Evolutionary conservation across 2,888 invertebrate species (phyloP).

Genomic region (Microdon myrmicae): DNA sequence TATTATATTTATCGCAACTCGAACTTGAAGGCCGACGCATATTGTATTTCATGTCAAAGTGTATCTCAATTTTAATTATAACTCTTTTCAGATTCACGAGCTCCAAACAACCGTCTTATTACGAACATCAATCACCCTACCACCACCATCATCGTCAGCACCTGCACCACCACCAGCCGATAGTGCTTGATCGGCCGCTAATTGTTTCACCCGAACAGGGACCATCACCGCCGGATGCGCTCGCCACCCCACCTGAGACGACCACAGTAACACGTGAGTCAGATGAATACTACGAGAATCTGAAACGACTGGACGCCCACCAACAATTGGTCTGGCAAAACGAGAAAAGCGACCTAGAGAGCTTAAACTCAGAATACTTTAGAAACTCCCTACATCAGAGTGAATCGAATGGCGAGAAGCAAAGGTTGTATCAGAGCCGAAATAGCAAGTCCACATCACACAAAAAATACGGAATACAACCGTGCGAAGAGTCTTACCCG

Average conservation of each 20-base stretch:
- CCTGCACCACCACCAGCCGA: slow-evolving; percentile 41
- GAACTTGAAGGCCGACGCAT: slow-evolving; percentile 33
- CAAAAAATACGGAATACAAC: slow-evolving; percentile 43
- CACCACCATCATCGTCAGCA: slow-evolving; percentile 42
- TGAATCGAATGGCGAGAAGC: slow-evolving; percentile 58
- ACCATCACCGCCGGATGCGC: slow-evolving; percentile 30
- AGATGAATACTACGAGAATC: slow-evolving; percentile 65
- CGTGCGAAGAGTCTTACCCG: slow-evolving; percentile 59
- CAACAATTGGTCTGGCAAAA: slow-evolving; percentile 65
- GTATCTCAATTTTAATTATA: neutral
- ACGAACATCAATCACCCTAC: slow-evolving; percentile 60
- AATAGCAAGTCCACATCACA: slow-evolving; percentile 47
- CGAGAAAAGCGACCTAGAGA: slow-evolving; percentile 67
- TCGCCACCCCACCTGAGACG: slow-evolving; percentile 47
- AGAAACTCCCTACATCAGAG: slow-evolving; percentile 66
- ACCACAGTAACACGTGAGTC: slow-evolving; percentile 58
- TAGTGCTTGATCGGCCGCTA: slow-evolving; percentile 51
- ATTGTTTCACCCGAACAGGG: slow-evolving; percentile 35
- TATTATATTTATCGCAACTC: slow-evolving; percentile 19
- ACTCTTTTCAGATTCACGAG: slow-evolving; percentile 34
- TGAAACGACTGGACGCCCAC: slow-evolving; percentile 64
- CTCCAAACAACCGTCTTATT: slow-evolving; percentile 51
- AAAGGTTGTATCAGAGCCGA: slow-evolving; percentile 60
- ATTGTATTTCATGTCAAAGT: neutral
- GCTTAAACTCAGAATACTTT: slow-evolving; percentile 67